Conservation (phyloP, 35 echinoderm and acorn worm genomes). For the Nesometra sesokonis region DNA sequence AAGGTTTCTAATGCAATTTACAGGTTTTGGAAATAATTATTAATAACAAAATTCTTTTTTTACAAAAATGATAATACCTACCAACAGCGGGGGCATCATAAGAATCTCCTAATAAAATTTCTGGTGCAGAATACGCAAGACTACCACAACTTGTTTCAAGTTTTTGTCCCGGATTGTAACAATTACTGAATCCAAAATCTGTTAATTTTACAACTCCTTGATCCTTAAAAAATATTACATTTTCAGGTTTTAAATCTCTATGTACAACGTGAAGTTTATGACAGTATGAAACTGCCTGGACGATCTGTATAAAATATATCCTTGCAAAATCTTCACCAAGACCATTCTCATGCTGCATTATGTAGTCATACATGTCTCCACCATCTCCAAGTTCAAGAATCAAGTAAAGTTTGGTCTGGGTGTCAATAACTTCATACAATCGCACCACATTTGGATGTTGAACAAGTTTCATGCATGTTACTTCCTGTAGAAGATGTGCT, state of each 20-base stretch:
- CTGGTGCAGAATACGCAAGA: slow-evolving; percentile 96
- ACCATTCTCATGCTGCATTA: slow-evolving; percentile 97
- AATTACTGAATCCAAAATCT: slow-evolving; percentile 98
- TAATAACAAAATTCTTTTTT: too few relatives aligned
- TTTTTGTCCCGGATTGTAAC: slow-evolving; percentile 77
- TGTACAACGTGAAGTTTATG: slow-evolving; percentile 95
- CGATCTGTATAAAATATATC: slow-evolving; percentile 91
- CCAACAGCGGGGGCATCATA: slow-evolving; percentile 97
- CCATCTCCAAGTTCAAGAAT: slow-evolving; percentile 97
- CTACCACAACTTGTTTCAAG: slow-evolving; percentile 96
- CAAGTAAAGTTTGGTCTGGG: slow-evolving; percentile 89
- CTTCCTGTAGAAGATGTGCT: slow-evolving; percentile 94
- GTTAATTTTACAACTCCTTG: slow-evolving; percentile 93
- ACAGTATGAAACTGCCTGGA: slow-evolving; percentile 94
- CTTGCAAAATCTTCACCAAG: slow-evolving; percentile 74
- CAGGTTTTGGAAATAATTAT: too few relatives aligned
- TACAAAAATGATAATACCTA: slow-evolving; percentile 36
- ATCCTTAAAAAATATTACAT: slow-evolving; percentile 98
- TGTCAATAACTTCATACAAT: slow-evolving; percentile 98
- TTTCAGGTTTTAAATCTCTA: slow-evolving; percentile 91
- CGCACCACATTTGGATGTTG: slow-evolving; percentile 94
- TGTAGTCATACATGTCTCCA: slow-evolving; percentile 98
- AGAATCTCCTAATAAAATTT: slow-evolving; percentile 93
- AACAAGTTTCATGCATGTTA: slow-evolving; percentile 93
- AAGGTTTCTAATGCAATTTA: too few relatives aligned